Base-by-base conservation (phyloP, 2,797 vertebrate genomes). In the Arnoldichthys spilopterus region DNA sequence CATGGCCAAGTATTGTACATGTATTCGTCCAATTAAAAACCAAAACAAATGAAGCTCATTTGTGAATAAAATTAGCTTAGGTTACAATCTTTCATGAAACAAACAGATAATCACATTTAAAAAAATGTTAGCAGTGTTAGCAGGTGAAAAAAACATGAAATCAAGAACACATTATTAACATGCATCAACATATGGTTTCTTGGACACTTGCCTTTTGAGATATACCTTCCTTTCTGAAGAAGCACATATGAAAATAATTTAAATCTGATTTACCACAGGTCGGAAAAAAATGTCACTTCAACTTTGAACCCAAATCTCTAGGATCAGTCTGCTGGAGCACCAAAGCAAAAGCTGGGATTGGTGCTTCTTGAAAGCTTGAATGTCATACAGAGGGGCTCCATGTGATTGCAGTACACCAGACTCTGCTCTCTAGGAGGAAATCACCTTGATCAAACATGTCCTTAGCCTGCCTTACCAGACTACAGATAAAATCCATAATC, bases 391-490 rank as follows among this genome's bases (percentile, higher is more conserved):
- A n/a, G n/a, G 51, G 20, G 51, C 51, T 22, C 51, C 7, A n/a
- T n/a, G n/a, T n/a, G n/a, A n/a, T n/a, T n/a, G n/a, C n/a, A 40
- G 18, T 40, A 4, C 32, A 6, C 4, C 15, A 54, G n/a, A 22
- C 12, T 51, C 30, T 28, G 72, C 16, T 74, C 53, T 43, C 43
- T 47, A 18, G 5, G 24, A 63, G 64, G 24, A 64, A 45, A n/a
- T 16, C 32, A 53, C 26, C 3, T 58, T 74, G 45, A 47, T 71
- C 73, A 80, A 80, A n/a, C 34, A 28, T 45, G 71, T 45, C 24
- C 40, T 59, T 15, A 56, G 20, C 11, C 18, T 47, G 61, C 37
- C 45, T n/a, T 56, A 49, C 15, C 53, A 22, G 30, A 61, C 30
- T 26, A 54, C 20, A 59, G 18, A 47, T 47, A 26, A 30, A 58